phyloP scores from a whole-genome alignment of 2,888 invertebrate genomes.

The Leucozona laternaria region DNA sequence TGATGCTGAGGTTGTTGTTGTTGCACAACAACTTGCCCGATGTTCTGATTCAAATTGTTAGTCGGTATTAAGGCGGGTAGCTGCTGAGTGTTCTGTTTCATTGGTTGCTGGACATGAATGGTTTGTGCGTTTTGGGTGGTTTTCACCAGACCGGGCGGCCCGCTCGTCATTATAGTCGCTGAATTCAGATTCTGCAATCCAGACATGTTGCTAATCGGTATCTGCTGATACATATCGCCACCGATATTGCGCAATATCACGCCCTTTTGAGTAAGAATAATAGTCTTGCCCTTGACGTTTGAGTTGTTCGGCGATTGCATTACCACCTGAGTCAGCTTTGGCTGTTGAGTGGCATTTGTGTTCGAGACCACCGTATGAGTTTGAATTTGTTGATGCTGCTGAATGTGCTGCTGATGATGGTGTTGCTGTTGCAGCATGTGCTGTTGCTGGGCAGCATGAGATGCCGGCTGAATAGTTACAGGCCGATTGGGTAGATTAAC shows the following conservation, averaged over 20 bases:
- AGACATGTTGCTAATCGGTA: conserved; percentile 83
- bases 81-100: conserved; percentile 79
- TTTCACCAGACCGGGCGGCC: conserved; percentile 82
- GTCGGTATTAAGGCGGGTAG: conserved; percentile 83
- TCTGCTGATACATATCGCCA: conserved; percentile 83
- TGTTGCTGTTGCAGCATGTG: conserved; percentile 83
- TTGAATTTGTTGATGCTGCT: conserved; percentile 78
- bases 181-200: conserved; percentile 80
- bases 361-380: conserved; percentile 83
- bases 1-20: conserved; percentile 79
- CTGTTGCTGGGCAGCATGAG: conserved; percentile 83
- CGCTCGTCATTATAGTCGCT: conserved; percentile 82
- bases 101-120: conserved; percentile 79
- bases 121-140: conserved; percentile 79
- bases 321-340: conserved; percentile 83
- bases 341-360: conserved; percentile 82
- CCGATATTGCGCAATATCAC: conserved; percentile 83
- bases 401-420: conserved; percentile 80
- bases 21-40: conserved; percentile 80
- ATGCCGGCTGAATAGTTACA: conserved; percentile 83
- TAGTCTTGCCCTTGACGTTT: conserved; percentile 83
- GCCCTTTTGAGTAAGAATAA: conserved; percentile 83
- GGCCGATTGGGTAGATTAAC: conserved; percentile 83
- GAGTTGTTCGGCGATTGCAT: conserved; percentile 80
- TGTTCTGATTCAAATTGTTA: conserved; percentile 77